phyloP scores from a whole-genome alignment of 2,797 vertebrate genomes.

The Halcyon badia region DNA sequence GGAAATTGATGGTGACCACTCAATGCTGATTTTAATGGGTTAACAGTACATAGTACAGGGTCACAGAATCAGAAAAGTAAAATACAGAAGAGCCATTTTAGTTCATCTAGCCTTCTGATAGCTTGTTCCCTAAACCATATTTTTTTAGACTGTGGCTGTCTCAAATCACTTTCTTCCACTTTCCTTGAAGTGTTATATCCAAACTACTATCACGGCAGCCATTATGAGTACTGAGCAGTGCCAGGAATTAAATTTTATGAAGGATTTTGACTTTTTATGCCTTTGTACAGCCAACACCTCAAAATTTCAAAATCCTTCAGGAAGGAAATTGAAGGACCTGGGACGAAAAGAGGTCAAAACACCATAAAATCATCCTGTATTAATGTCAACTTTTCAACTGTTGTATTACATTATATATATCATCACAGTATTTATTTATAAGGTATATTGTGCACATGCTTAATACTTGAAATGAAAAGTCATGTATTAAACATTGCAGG shows the following conservation, averaged over 20 bases:
- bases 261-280: neutral
- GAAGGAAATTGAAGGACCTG: neutral
- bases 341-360: neutral
- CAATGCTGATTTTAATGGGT: neutral
- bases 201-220: neutral
- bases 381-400: neutral
- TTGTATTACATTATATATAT: neutral
- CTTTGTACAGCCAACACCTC: neutral
- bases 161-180: neutral
- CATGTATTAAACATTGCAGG: neutral
- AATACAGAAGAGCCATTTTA: neutral
- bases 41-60: neutral
- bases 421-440: neutral
- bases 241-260: neutral
- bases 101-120: neutral
- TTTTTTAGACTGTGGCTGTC: neutral
- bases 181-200: neutral
- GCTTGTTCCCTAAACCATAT: neutral
- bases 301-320: neutral
- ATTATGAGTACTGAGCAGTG: neutral
- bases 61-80: neutral
- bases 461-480: neutral
- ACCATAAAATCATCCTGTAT: neutral
- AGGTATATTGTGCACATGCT: neutral
- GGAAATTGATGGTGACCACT: neutral